phyloP scores from a whole-genome alignment of 2,797 vertebrate genomes.

The Nothura maculosa region DNA sequence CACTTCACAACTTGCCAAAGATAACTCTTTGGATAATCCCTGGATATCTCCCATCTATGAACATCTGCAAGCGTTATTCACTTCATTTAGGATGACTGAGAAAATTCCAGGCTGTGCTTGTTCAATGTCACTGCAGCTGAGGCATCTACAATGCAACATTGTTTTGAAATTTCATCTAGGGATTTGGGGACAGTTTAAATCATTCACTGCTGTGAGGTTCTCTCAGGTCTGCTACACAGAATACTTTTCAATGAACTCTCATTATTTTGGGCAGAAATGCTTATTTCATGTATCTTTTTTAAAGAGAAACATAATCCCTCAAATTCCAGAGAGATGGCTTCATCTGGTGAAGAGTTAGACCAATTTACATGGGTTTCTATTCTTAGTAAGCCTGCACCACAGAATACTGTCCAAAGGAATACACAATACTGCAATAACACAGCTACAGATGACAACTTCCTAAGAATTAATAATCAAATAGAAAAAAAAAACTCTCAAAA shows the following conservation, averaged over 20 bases:
- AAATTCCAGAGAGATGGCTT: conserved; percentile 37
- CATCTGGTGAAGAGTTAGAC: conserved; percentile 31
- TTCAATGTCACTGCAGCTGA: neutral
- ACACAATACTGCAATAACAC: neutral
- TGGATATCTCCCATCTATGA: neutral
- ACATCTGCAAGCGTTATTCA: neutral
- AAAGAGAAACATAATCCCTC: conserved; percentile 36
- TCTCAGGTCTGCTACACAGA: neutral
- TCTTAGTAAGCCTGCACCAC: conserved; percentile 43
- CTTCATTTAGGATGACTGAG: neutral
- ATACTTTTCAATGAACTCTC: neutral
- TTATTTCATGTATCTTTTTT: conserved; percentile 33
- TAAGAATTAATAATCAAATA: conserved; percentile 9
- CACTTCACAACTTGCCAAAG: conserved; percentile 5
- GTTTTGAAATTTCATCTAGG: neutral
- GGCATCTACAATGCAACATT: neutral
- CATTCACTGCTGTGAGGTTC: neutral
- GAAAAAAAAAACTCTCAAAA: neutral
- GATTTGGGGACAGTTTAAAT: neutral
- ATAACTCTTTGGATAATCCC: neutral
- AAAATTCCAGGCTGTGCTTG: neutral
- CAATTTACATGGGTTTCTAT: conserved; percentile 3
- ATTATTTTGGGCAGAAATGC: conserved; percentile 26
- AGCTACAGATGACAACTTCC: neutral
- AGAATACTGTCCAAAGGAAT: neutral